These are phyloP conservation scores for Sciurus niger DNA, from an alignment of 2,113 vertebrate species.

Conservation along the genomic window DNA sequence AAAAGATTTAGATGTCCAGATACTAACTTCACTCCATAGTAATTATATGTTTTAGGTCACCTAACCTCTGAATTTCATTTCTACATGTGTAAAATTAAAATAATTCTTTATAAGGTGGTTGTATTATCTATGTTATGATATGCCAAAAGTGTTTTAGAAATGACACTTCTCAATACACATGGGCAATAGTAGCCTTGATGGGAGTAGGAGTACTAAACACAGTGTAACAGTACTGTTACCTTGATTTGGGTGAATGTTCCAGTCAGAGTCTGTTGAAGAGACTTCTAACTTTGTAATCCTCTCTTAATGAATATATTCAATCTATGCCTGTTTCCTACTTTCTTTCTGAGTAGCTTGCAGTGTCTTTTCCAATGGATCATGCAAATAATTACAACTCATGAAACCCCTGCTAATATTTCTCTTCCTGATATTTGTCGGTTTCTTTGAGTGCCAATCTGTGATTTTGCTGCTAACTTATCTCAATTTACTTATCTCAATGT, in stretches of 20 bases:
- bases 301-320: background rate
- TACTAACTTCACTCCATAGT: background rate
- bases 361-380: constrained; percentile 24
- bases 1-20: background rate
- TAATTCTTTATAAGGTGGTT: background rate
- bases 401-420: background rate
- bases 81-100: constrained; percentile 4
- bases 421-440: background rate
- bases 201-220: background rate
- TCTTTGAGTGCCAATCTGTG: background rate
- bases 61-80: background rate
- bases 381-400: constrained; percentile 26
- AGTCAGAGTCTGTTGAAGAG: background rate
- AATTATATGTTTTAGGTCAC: background rate
- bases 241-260: background rate
- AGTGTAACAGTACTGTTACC: background rate
- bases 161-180: background rate
- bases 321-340: background rate
- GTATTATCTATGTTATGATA: background rate
- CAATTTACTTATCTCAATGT: background rate
- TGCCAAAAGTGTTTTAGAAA: background rate
- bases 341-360: constrained; percentile 6
- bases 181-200: background rate
- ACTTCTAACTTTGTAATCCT: background rate
- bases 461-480: background rate